A percentile compares a stretch with the other conserved stretches of the same genome.
Conservation (phyloP, 2,113 vertebrate species). For the Ceyx margarethae region DNA sequence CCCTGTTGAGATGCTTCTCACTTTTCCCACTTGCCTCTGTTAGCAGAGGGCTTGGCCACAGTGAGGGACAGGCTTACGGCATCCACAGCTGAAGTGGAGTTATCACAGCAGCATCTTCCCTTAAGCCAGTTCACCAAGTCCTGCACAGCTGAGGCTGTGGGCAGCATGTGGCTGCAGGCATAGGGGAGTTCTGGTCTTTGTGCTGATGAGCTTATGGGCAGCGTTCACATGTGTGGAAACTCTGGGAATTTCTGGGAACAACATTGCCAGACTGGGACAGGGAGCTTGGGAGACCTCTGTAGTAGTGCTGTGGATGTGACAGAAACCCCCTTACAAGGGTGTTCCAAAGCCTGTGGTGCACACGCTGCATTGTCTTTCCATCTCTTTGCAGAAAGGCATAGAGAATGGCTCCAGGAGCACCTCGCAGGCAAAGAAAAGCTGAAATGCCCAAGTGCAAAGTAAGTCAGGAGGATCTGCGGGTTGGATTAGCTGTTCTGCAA, state of each 20-base stretch:
- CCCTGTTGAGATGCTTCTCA: accelerated
- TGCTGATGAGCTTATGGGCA: background rate
- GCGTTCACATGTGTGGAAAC: accelerated
- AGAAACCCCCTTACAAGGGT: accelerated
- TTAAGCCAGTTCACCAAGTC: background rate
- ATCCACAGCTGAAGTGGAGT: background rate
- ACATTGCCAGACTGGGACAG: background rate
- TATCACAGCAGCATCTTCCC: background rate
- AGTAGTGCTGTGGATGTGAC: no score
- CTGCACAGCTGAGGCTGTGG: background rate
- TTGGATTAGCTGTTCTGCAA: background rate
- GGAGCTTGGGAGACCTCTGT: accelerated
- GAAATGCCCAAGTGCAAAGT: conserved; percentile 53
- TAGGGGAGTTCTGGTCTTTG: background rate
- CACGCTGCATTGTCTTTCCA: background rate
- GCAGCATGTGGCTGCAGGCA: accelerated
- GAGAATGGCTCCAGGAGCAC: conserved; percentile 38
- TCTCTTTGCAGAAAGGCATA: conserved; percentile 49
- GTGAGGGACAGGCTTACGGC: accelerated
- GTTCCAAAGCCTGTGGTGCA: accelerated
- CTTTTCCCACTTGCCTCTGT: background rate
- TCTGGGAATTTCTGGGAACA: background rate
- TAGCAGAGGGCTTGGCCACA: background rate
- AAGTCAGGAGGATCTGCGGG: conserved; percentile 1
- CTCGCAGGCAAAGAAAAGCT: conserved; percentile 47